phyloP scores from a whole-genome alignment of 2,888 invertebrate species.

The Mayetiola destructor region DNA sequence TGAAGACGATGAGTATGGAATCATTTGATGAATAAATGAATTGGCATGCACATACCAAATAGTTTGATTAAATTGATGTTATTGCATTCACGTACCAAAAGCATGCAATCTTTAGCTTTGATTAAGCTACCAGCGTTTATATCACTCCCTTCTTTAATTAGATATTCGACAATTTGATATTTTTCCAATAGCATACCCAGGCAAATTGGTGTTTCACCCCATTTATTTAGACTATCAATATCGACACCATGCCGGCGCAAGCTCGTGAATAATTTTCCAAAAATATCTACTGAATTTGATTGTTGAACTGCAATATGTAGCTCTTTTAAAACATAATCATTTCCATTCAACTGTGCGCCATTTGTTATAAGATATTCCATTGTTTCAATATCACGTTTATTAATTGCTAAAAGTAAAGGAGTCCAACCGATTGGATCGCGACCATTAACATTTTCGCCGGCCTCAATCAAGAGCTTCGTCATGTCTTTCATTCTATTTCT shows the following conservation, averaged over 20 bases:
- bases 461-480: constrained; percentile 26
- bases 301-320: constrained; percentile 29
- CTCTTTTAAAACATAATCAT: constrained; percentile 32
- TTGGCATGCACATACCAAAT: constrained; percentile 22
- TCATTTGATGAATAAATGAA: not conserved
- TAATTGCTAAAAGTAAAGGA: constrained; percentile 55
- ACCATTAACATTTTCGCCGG: constrained; percentile 28
- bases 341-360: constrained; percentile 48
- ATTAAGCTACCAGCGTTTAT: constrained; percentile 26
- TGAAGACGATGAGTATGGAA: not conserved
- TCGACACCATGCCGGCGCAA: constrained; percentile 39
- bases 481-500: constrained; percentile 41
- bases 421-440: constrained; percentile 42
- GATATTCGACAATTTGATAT: constrained; percentile 28
- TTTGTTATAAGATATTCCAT: constrained; percentile 44
- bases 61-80: constrained; percentile 26
- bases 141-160: constrained; percentile 31
- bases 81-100: constrained; percentile 21
- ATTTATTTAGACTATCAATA: constrained; percentile 47
- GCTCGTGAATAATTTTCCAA: constrained; percentile 25
- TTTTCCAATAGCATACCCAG: constrained; percentile 38
- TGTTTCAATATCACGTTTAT: constrained; percentile 44
- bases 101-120: constrained; percentile 26
- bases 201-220: constrained; percentile 54
- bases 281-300: constrained; percentile 23